phyloP scores from a whole-genome alignment of 2,113 vertebrate genomes.

The Gopherus evgoodei region DNA sequence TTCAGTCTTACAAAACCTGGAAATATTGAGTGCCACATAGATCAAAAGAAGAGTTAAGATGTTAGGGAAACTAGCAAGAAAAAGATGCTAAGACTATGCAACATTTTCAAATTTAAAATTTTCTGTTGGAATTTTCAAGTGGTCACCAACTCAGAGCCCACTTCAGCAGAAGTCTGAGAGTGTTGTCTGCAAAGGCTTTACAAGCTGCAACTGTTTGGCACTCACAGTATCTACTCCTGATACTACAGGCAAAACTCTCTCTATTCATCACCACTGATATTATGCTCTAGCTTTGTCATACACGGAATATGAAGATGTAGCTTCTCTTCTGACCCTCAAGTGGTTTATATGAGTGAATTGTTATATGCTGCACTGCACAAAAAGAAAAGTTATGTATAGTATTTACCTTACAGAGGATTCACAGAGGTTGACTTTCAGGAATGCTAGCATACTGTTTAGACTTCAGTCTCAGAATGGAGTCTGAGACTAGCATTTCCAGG shows the following conservation, averaged over 20 bases:
- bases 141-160: conserved; percentile 9
- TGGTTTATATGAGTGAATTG: accelerated
- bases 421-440: background rate
- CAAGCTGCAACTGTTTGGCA: conserved; percentile 51
- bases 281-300: accelerated
- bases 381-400: background rate
- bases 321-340: background rate
- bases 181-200: background rate
- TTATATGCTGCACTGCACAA: accelerated
- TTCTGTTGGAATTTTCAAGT: background rate
- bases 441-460: accelerated
- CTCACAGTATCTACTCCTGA: conserved; percentile 17
- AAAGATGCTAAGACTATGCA: background rate
- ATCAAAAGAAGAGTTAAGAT: background rate
- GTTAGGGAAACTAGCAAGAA: accelerated
- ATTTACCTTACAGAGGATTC: background rate
- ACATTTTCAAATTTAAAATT: background rate
- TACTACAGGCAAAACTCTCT: background rate
- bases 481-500: accelerated
- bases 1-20: background rate
- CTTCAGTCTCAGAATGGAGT: accelerated
- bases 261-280: background rate
- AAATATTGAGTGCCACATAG: background rate
- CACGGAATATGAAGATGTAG: accelerated
- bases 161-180: background rate